A percentile compares a stretch with the other conserved stretches of the same genome.
Evolutionary conservation across 2,113 vertebrate genomes (phyloP).

Genomic region (Megaceryle torquata): DNA sequence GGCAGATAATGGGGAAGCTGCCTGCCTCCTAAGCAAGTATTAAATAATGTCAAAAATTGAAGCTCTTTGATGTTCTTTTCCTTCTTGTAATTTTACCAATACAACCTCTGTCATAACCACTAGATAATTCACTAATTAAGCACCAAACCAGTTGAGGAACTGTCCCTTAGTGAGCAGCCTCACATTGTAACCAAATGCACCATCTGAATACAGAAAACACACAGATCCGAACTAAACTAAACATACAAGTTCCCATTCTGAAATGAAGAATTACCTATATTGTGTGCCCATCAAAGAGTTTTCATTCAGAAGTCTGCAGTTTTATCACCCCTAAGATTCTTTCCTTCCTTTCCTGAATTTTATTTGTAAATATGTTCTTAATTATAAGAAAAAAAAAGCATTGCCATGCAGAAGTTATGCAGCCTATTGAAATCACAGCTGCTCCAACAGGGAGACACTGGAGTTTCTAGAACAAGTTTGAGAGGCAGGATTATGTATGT

Average conservation of each 20-base stretch:
- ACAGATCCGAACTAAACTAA: not conserved
- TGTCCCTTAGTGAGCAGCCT: not conserved
- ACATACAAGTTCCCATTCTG: not conserved
- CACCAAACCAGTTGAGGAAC: not conserved
- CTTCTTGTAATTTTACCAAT: not conserved
- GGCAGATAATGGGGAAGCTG: not conserved
- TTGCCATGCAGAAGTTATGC: constrained; percentile 47
- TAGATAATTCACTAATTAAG: not conserved
- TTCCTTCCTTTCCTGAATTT: constrained; percentile 67
- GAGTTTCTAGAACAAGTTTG: not conserved
- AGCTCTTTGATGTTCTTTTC: not conserved
- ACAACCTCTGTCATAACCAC: not conserved
- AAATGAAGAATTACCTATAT: constrained; percentile 22
- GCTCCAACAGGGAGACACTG: not conserved
- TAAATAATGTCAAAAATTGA: not conserved
- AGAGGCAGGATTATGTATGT: not conserved
- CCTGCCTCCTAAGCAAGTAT: not conserved
- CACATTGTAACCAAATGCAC: not conserved
- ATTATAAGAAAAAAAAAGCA: constrained; percentile 50
- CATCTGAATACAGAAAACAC: not conserved
- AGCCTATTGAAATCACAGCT: constrained; percentile 15
- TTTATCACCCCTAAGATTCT: constrained; percentile 47
- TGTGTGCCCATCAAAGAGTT: constrained; percentile 48
- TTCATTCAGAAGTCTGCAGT: constrained; percentile 44
- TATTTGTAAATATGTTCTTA: constrained; percentile 68